Percentiles rank a stretch among this genome's conserved stretches.
These are phyloP conservation scores for Mesocentrotus franciscanus DNA, from an alignment of 53 echinoderm and acorn worm species.

Conservation along the genomic window DNA sequence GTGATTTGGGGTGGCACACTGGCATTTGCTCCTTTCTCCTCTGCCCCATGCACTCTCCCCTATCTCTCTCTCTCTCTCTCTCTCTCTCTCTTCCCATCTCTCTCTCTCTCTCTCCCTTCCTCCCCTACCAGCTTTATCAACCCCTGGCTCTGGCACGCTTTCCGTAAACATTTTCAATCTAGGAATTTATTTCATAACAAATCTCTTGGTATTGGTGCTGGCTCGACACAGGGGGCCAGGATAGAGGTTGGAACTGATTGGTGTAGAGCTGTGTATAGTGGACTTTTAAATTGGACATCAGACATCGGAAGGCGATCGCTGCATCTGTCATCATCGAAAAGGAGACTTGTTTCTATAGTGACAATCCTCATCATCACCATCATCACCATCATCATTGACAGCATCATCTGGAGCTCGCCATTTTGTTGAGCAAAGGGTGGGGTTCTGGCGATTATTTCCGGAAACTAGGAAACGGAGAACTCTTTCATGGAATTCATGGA, in stretches of 20 bases:
- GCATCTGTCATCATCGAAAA: not conserved
- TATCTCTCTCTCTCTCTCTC: not conserved
- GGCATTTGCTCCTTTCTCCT: not conserved
- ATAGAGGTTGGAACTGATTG: not conserved
- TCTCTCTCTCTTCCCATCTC: not conserved
- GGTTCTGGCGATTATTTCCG: conserved; percentile 33
- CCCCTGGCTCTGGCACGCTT: conserved; percentile 45
- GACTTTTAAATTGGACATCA: conserved; percentile 35
- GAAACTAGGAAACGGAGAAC: conserved; percentile 18
- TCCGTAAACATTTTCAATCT: conserved; percentile 61
- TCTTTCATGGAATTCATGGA: not conserved
- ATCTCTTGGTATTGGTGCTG: conserved; percentile 35
- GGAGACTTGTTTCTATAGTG: conserved; percentile 26
- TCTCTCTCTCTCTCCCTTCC: conserved; percentile 2
- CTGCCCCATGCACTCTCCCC: not conserved
- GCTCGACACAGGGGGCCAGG: conserved; percentile 3
- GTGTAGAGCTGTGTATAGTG: not conserved
- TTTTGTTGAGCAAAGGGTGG: not conserved
- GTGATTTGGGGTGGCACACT: not conserved
- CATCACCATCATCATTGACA: not conserved
- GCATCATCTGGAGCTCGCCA: not conserved
- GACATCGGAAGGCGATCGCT: not conserved
- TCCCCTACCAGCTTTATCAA: not conserved
- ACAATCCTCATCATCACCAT: conserved; percentile 1
- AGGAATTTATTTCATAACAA: conserved; percentile 66